phyloP scores from a whole-genome alignment of 2,113 vertebrate species.

The Athene noctua region DNA sequence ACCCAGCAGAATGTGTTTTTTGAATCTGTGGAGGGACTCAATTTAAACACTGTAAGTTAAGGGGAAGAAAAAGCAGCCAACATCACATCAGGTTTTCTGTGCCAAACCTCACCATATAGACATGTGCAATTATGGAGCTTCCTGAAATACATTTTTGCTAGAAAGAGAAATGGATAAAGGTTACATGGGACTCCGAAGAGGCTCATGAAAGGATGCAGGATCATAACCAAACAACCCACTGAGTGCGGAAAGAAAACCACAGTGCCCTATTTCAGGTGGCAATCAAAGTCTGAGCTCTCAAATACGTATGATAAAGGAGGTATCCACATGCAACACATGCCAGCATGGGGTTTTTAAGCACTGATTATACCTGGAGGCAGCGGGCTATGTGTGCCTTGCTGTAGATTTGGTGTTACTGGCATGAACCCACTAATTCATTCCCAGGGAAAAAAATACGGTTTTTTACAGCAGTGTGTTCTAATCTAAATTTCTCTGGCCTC shows the following conservation, averaged over 20 bases:
- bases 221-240: neutral
- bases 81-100: neutral
- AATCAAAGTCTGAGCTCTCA: neutral
- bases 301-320: neutral
- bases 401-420: neutral
- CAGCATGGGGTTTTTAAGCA: neutral
- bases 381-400: neutral
- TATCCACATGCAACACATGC: neutral
- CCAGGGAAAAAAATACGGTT: neutral
- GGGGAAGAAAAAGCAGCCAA: conserved; percentile 20
- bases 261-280: neutral
- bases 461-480: neutral
- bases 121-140: conserved; percentile 54
- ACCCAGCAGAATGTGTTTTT: conserved; percentile 10
- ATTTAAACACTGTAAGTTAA: conserved; percentile 20
- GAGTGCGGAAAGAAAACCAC: neutral
- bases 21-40: neutral
- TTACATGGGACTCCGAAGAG: neutral
- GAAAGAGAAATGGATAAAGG: conserved; percentile 48
- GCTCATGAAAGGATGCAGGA: neutral
- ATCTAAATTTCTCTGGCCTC: neutral
- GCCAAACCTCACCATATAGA: conserved; percentile 66
- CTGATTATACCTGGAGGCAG: neutral
- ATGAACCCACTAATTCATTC: neutral
- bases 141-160: conserved; percentile 70